Evolutionary conservation across 2,888 invertebrate genomes (phyloP).

Genomic region (Choristoneura rosaceana): DNA sequence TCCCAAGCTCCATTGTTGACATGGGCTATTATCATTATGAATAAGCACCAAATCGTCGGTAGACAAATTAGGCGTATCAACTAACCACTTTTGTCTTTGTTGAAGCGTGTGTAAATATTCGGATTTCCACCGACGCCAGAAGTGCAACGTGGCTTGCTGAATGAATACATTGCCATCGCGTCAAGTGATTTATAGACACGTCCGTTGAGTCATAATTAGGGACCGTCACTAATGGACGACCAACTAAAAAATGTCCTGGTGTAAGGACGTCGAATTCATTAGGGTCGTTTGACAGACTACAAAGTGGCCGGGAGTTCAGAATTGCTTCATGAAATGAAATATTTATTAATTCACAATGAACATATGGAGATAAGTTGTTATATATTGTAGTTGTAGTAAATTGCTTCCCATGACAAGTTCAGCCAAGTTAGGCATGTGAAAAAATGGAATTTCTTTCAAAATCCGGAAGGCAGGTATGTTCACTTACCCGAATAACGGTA

Average conservation of each 20-base stretch:
- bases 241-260: slow-evolving; percentile 17
- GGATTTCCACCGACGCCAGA: slow-evolving; percentile 14
- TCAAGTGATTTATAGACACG: slow-evolving; percentile 1
- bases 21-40: background rate
- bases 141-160: slow-evolving; percentile 12
- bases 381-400: too few species aligned
- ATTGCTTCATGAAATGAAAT: too few species aligned
- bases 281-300: too few species aligned
- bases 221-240: background rate
- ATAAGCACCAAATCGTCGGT: background rate
- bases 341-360: too few species aligned
- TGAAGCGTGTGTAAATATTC: slow-evolving; percentile 17
- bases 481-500: too few species aligned
- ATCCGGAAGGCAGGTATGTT: too few species aligned
- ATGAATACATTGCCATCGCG: slow-evolving; percentile 24
- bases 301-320: background rate
- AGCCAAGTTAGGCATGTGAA: too few species aligned
- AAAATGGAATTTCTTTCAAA: too few species aligned
- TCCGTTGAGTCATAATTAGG: slow-evolving; percentile 11
- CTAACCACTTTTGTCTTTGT: slow-evolving; percentile 13
- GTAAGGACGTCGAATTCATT: slow-evolving; percentile 8
- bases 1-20: slow-evolving; percentile 14
- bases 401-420: too few species aligned
- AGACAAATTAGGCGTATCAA: background rate
- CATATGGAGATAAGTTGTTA: too few species aligned